Conservation (phyloP, 2,888 invertebrate species). For the Drosophila buzzatii region DNA sequence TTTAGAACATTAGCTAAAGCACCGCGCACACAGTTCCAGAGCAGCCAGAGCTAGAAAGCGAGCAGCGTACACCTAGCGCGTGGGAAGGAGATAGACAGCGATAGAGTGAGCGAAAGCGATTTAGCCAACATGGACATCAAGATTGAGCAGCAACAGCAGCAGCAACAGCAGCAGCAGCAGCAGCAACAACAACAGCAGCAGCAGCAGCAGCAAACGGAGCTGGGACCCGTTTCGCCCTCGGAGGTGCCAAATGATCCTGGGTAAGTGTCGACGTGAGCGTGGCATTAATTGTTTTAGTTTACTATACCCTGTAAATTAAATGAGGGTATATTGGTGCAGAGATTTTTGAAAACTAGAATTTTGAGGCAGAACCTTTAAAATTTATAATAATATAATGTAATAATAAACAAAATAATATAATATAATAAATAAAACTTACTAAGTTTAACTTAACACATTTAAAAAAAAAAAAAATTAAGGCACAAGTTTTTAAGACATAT, state of each 20-base stretch:
- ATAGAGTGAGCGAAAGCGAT: constrained; percentile 6
- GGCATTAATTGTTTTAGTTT: constrained; percentile 82
- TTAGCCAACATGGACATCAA: constrained; percentile 82
- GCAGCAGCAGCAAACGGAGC: constrained; percentile 86
- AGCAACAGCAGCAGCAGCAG: constrained; percentile 86
- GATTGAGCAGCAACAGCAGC: constrained; percentile 87
- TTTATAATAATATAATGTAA: no score
- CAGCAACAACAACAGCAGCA: constrained; percentile 58
- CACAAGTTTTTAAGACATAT: no score
- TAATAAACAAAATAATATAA: no score
- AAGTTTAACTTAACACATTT: no score
- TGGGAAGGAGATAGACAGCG: constrained; percentile 4
- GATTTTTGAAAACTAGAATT: not conserved
- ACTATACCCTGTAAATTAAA: constrained; percentile 4
- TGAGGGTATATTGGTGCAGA: not conserved
- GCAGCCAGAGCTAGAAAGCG: constrained; percentile 13
- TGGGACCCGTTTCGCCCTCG: constrained; percentile 92
- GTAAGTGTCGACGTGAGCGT: constrained; percentile 87
- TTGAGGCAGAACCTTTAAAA: not conserved
- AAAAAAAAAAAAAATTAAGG: no score
- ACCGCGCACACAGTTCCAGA: constrained; percentile 30
- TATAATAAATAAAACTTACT: no score
- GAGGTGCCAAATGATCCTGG: constrained; percentile 98
- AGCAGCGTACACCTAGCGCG: not conserved
- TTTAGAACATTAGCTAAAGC: constrained; percentile 38